Evolutionary conservation across 2,113 vertebrate genomes (phyloP).

Genomic region (Myodes glareolus): DNA sequence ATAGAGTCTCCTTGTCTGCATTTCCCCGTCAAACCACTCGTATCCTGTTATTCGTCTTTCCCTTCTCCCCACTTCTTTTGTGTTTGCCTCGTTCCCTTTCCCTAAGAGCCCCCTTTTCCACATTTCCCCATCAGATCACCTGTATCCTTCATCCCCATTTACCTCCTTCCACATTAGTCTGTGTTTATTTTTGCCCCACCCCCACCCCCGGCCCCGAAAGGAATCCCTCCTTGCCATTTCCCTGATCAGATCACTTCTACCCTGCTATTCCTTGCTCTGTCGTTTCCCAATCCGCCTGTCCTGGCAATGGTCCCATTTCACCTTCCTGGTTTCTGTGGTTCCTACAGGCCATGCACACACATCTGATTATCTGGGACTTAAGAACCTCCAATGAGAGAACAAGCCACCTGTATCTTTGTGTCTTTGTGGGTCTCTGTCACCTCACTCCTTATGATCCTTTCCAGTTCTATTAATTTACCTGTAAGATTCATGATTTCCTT

Average conservation of each 20-base stretch:
- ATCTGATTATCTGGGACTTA: no score
- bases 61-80: neutral
- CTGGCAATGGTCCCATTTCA: neutral
- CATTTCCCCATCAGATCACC: neutral
- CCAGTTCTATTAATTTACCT: neutral
- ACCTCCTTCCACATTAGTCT: no score
- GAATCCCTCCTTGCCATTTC: neutral
- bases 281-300: neutral
- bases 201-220: no score
- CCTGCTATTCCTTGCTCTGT: neutral
- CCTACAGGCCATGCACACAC: neutral
- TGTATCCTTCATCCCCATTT: neutral
- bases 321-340: neutral
- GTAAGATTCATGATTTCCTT: neutral
- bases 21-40: neutral
- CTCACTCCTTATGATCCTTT: neutral
- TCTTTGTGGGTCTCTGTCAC: no score
- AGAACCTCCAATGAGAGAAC: no score
- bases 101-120: neutral
- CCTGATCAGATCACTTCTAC: no score
- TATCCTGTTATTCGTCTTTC: neutral
- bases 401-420: no score
- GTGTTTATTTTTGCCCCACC: no score
- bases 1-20: no score
- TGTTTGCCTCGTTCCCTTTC: neutral